Conservation (phyloP, 2,113 vertebrate species). For the Opisthocomus hoazin region DNA sequence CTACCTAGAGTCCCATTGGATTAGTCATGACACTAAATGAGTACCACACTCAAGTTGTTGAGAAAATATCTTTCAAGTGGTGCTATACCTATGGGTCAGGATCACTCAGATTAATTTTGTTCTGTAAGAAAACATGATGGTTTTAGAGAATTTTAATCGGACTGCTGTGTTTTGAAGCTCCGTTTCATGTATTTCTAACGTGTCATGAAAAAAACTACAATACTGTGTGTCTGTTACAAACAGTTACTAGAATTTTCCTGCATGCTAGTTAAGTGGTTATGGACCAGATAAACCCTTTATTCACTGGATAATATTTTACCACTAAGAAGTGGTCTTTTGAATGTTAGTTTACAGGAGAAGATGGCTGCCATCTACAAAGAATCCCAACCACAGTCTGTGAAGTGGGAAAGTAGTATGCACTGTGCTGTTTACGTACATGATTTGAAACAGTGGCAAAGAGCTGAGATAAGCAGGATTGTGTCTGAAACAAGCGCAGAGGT, state of each 20-base stretch:
- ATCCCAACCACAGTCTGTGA: conserved; percentile 58
- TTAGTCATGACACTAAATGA: not conserved
- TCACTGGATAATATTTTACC: not conserved
- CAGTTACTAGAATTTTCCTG: not conserved
- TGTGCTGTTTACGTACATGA: conserved; percentile 78
- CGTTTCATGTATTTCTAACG: not conserved
- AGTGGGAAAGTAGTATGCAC: conserved; percentile 79
- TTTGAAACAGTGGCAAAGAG: conserved; percentile 83
- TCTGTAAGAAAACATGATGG: not conserved
- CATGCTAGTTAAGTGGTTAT: not conserved
- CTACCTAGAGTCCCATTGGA: not conserved
- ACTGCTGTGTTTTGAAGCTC: not conserved
- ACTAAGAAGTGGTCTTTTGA: not conserved
- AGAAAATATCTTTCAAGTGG: not conserved
- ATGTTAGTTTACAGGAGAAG: conserved; percentile 78
- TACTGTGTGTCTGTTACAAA: not conserved
- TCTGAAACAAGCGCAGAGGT: conserved; percentile 80
- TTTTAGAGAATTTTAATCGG: not conserved
- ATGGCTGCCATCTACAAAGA: conserved; percentile 73
- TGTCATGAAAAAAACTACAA: not conserved
- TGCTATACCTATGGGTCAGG: not conserved
- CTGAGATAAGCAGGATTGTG: conserved; percentile 71
- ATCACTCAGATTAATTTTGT: not conserved
- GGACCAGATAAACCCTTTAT: not conserved
- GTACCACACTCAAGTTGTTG: not conserved